Percentiles rank a stretch among this genome's conserved stretches.
phyloP scores from a whole-genome alignment of 1,140 invertebrate genomes.

The Apis laboriosa region DNA sequence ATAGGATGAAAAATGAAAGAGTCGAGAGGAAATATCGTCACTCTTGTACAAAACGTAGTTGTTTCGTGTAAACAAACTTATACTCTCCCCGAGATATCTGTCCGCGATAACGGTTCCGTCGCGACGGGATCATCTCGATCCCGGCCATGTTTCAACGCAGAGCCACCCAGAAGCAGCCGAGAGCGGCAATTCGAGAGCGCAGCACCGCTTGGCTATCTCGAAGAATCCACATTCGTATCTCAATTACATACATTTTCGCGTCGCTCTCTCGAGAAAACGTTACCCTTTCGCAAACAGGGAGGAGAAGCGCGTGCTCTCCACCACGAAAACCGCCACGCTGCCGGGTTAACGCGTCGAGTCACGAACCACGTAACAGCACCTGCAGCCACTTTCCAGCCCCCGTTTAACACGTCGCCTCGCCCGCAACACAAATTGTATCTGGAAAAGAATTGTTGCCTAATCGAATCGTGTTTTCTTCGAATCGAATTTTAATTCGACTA shows the following conservation, averaged over 20 bases:
- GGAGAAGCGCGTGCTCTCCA: neutral
- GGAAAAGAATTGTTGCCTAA: too few relatives aligned
- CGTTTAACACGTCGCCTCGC: slow-evolving; percentile 19
- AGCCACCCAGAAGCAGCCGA: too few relatives aligned
- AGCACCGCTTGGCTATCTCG: neutral
- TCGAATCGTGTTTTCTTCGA: too few relatives aligned
- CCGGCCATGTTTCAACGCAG: too few relatives aligned
- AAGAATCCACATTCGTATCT: neutral
- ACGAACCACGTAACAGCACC: slow-evolving; percentile 35
- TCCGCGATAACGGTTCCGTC: neutral
- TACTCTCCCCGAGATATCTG: neutral
- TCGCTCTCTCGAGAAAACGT: neutral
- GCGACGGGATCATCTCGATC: too few relatives aligned
- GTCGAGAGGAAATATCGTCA: neutral
- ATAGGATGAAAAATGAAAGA: neutral
- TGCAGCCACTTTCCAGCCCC: slow-evolving; percentile 43
- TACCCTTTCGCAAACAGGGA: slow-evolving; percentile 4
- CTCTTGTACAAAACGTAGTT: too few relatives aligned
- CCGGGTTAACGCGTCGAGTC: slow-evolving; percentile 30
- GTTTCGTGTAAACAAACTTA: neutral
- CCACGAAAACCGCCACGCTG: neutral
- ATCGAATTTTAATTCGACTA: too few relatives aligned
- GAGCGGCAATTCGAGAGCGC: neutral
- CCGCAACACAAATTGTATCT: neutral
- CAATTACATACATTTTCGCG: slow-evolving; percentile 25